Evolutionary conservation across 2,113 vertebrate species (phyloP), one percentile per base, ranked within the genome.

Genomic region (Campylomormyrus numenius): DNA sequence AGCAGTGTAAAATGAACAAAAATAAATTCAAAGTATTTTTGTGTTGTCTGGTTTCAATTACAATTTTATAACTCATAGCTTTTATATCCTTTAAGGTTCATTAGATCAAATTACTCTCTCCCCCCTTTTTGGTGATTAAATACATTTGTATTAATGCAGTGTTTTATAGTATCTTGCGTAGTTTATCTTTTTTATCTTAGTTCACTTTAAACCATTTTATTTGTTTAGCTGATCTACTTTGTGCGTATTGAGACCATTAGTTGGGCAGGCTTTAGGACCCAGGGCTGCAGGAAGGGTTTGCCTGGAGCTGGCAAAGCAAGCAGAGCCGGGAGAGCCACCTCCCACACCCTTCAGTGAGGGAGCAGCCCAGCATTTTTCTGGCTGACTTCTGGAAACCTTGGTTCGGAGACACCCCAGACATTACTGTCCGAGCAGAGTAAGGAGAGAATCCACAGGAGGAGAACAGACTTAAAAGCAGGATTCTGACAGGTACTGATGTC

Each of bases 331-430:
- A 58, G 27, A 62, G 49, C 52, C n/a, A 3, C 27, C 19, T 88
- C 87, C 93, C 95, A 95, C 96, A 92, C 95, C 95, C 95, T 94
- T 88, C 91, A 93, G 93, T 90, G 88, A 87, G 83, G 90, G 92
- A 91, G 93, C 93, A 93, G 93, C 58, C 91, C 94, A 87, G 94
- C 95, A 96, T 96, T 96, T 95, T 84, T 93, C 3, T 85, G 10
- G 53, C 83, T 88, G 77, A 24, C 11, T 35, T 31, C 31, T 35
- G 3, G 13, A 5, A 24, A 50, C 24, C n/a, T 35, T 87, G 46
- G 39, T 19, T 11, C 10, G 87, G 35, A 88, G 74, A 6, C 15
- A 17, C 74, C 90, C 89, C 84, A 85, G 89, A 19, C 35, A 2
- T 80, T 42, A 31, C 74, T 77, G 49, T 42, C 77, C n/a, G 86